Conservation (phyloP, 2,888 invertebrate species). For the Eupithecia subfuscata region DNA sequence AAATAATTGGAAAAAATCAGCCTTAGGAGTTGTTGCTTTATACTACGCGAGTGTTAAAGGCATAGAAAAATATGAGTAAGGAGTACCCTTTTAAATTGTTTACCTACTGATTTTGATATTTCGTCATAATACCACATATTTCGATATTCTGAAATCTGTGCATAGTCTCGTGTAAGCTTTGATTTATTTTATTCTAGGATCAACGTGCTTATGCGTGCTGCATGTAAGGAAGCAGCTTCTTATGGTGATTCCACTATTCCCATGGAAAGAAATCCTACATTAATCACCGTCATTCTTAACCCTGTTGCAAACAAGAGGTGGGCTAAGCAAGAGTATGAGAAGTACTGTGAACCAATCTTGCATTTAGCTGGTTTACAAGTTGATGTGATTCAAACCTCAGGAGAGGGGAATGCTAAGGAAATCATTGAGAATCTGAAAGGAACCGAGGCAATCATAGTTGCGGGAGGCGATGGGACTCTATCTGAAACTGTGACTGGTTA, state of each 20-base stretch:
- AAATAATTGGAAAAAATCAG: slow-evolving; percentile 96
- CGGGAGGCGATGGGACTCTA: slow-evolving; percentile 97
- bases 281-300: slow-evolving; percentile 94
- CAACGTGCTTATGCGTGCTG: slow-evolving; percentile 89
- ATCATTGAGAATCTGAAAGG: slow-evolving; percentile 90
- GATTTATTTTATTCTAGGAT: slow-evolving; percentile 80
- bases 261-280: slow-evolving; percentile 85
- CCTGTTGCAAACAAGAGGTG: slow-evolving; percentile 94
- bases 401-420: slow-evolving; percentile 94
- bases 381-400: slow-evolving; percentile 88
- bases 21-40: slow-evolving; percentile 86
- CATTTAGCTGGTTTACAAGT: slow-evolving; percentile 93
- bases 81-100: slow-evolving; percentile 12
- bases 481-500: slow-evolving; percentile 91
- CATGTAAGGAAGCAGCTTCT: slow-evolving; percentile 89
- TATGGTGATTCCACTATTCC: slow-evolving; percentile 88
- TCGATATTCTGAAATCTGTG: too few relatives aligned
- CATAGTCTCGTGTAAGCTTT: background rate
- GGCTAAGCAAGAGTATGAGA: slow-evolving; percentile 89
- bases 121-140: background rate
- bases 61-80: slow-evolving; percentile 90
- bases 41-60: slow-evolving; percentile 88
- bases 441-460: slow-evolving; percentile 94
- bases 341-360: slow-evolving; percentile 96
- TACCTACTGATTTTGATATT: background rate